These are phyloP conservation scores for Leptinotarsa peninsularis DNA, from an alignment of 2,888 invertebrate genomes.

Conservation along the genomic window DNA sequence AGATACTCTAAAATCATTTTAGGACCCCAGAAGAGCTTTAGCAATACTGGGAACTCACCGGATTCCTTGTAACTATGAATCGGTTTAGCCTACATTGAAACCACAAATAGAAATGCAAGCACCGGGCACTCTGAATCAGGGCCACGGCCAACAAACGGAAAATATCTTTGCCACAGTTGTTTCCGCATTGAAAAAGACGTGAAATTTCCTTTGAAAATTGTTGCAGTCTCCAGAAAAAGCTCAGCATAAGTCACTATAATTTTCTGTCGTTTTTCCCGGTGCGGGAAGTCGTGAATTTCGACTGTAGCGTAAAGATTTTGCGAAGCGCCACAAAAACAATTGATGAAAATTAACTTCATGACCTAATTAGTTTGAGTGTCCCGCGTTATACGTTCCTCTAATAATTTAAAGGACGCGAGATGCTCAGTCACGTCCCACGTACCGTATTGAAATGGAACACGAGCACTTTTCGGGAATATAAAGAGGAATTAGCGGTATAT, in stretches of 20 bases:
- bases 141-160: too few relatives aligned
- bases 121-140: too few relatives aligned
- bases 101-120: too few relatives aligned
- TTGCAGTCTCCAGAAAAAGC: neutral
- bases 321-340: constrained; percentile 1
- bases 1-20: too few relatives aligned
- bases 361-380: constrained; percentile 11
- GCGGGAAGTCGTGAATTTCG: neutral
- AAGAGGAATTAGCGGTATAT: neutral
- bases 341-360: constrained; percentile 15
- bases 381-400: neutral
- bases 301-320: neutral
- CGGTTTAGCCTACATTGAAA: too few relatives aligned
- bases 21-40: too few relatives aligned
- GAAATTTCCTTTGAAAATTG: too few relatives aligned
- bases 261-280: neutral
- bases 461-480: neutral
- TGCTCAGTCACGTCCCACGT: constrained; percentile 5
- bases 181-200: too few relatives aligned
- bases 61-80: too few relatives aligned
- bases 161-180: too few relatives aligned
- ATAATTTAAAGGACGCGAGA: constrained; percentile 7
- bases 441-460: neutral
- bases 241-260: neutral
- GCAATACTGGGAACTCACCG: too few relatives aligned